Conservation (phyloP, 2,888 invertebrate genomes). For the Leuctra nigra region DNA sequence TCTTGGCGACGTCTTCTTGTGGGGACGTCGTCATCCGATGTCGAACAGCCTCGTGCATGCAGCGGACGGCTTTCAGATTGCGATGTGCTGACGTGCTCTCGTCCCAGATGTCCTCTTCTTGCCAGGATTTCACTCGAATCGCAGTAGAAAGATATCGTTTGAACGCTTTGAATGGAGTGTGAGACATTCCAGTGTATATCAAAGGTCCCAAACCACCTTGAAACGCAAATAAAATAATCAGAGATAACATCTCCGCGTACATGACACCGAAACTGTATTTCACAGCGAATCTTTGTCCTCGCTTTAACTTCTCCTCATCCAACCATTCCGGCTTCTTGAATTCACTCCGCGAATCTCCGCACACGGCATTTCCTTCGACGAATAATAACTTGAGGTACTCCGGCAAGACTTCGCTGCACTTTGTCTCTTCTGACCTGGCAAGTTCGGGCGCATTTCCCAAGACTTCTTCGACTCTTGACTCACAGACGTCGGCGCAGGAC, state of each 20-base stretch:
- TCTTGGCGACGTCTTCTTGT: slow-evolving; percentile 30
- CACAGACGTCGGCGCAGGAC: too few relatives aligned
- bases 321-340: slow-evolving; percentile 40
- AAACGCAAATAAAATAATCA: slow-evolving; percentile 41
- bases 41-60: slow-evolving; percentile 39
- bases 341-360: slow-evolving; percentile 33
- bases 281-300: slow-evolving; percentile 43
- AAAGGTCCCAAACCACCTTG: slow-evolving; percentile 40
- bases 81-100: slow-evolving; percentile 39
- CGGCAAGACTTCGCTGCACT: too few relatives aligned
- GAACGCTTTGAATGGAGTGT: slow-evolving; percentile 39
- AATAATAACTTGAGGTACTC: too few relatives aligned
- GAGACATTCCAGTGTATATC: slow-evolving; percentile 43
- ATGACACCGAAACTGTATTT: slow-evolving; percentile 38
- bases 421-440: too few relatives aligned
- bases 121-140: slow-evolving; percentile 44
- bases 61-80: slow-evolving; percentile 42
- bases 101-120: slow-evolving; percentile 44
- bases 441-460: too few relatives aligned
- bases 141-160: slow-evolving; percentile 42
- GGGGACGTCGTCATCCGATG: slow-evolving; percentile 31
- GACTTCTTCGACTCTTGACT: too few relatives aligned
- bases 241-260: slow-evolving; percentile 39
- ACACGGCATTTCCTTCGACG: slow-evolving; percentile 16
- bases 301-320: slow-evolving; percentile 40